Conservation (phyloP, 2,113 vertebrate species). For the Piprites chloris region DNA sequence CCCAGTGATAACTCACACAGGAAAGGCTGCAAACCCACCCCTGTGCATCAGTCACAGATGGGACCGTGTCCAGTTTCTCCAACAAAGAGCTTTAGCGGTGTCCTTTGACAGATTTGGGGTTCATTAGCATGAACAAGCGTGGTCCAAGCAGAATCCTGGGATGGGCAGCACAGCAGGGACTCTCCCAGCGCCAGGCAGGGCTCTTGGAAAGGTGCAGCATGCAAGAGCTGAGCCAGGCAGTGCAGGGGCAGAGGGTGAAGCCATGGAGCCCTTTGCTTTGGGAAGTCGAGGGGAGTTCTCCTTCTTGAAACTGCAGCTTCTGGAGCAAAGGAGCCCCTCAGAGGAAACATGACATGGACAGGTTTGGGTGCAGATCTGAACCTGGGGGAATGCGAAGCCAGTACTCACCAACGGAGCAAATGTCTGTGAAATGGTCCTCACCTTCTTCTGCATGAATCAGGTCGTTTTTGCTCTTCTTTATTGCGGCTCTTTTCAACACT, state of each 20-base stretch:
- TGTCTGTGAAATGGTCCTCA: constrained; percentile 93
- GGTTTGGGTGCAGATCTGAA: background rate
- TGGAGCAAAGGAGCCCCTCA: background rate
- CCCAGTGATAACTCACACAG: background rate
- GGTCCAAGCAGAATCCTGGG: background rate
- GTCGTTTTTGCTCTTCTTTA: constrained; percentile 93
- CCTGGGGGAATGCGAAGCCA: background rate
- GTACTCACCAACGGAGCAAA: constrained; percentile 92
- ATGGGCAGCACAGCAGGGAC: background rate
- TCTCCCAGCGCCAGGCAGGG: background rate
- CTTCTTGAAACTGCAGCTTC: background rate
- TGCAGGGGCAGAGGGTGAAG: background rate
- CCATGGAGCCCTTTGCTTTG: background rate
- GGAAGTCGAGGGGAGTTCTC: background rate
- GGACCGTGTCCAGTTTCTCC: background rate
- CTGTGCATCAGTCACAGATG: background rate
- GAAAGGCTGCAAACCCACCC: background rate
- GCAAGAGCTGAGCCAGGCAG: constrained; percentile 16
- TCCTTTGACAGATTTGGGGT: background rate
- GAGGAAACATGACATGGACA: background rate
- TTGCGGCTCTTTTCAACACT: constrained; percentile 92
- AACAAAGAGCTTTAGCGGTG: background rate
- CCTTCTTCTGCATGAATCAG: constrained; percentile 95
- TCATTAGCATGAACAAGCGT: background rate
- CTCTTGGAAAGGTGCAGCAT: background rate